Conservation (phyloP, 2,797 vertebrate species). For the Luscinia luscinia region DNA sequence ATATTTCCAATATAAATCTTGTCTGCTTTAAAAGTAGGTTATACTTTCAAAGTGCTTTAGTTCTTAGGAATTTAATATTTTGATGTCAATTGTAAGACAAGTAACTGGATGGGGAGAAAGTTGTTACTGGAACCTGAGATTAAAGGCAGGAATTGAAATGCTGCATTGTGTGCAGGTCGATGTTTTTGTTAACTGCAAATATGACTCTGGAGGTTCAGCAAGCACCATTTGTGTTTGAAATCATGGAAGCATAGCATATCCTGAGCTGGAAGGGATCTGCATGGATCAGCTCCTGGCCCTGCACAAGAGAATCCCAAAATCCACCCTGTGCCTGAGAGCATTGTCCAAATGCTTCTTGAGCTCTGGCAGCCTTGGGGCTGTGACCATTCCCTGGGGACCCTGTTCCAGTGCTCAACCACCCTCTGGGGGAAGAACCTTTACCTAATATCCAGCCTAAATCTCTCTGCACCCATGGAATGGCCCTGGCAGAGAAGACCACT, state of each 20-base stretch:
- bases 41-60: constrained; percentile 20
- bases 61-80: constrained; percentile 60
- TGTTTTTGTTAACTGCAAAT: background rate
- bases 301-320: background rate
- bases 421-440: background rate
- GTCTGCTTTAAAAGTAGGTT: constrained; percentile 36
- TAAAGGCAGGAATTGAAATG: constrained; percentile 54
- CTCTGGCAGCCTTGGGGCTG: background rate
- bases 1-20: background rate
- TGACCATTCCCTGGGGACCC: background rate
- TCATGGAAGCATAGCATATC: background rate
- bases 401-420: background rate
- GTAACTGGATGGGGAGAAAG: constrained; percentile 47
- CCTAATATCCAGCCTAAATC: background rate
- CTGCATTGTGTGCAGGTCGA: background rate
- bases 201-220: background rate
- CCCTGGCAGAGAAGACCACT: background rate
- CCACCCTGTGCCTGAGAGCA: accelerated
- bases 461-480: background rate
- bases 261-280: background rate
- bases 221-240: background rate
- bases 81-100: constrained; percentile 49
- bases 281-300: background rate
- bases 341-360: background rate
- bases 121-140: constrained; percentile 53